Base-by-base conservation (phyloP, 2,888 invertebrate species). In the Xestia xanthographa region DNA sequence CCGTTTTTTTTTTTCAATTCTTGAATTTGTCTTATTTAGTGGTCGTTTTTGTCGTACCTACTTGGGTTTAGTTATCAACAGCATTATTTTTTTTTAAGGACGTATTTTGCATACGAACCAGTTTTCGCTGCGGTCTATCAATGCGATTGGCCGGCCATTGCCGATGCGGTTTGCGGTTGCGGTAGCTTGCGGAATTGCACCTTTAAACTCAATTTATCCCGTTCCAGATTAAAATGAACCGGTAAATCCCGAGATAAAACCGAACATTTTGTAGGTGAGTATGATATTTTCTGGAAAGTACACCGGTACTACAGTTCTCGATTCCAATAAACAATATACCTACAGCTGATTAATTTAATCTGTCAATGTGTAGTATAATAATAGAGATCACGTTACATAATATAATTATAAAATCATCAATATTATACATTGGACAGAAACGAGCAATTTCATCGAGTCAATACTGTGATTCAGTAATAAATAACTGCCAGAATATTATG, bases 301-400 rank as follows among this genome's bases (percentile, higher is more conserved):
- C 34, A 34, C 34, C 34, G 34, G 34, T 34, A 56, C 48, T 11
- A 34, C 22, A 48, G 29, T 9, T 48, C 38, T 58, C 6, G 38
- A 58, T 48, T 14, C 1, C 41, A 62, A 56, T 67, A 26, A 82
- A n/a, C 29, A 22, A 38, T 26, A 38, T 26, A 56, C 41, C 8
- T 38, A 38, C n/a, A 8, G 9, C 3, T 62, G 48, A 84, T 63
- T 63, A n/a, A 58, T 62, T 43, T 38, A 63, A 26, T 79, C 14
- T 45, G 45, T 43, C 26, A 62, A 17, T 71, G 41, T 50, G 41
- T 50, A 34, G 22, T 29, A 26, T 1, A 48, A 80, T 60, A 84
- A 66, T 12, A 60, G 65, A 48, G 66, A 80, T 80, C 72, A 6
- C 0, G 14, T 80, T 80, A 79, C 80, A 34, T 41, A 43, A 53